These are phyloP conservation scores for Cassiopea xamachana DNA, from an alignment of 30 jellyfish, hydroid and myxozoan genomes.

Conservation along the genomic window DNA sequence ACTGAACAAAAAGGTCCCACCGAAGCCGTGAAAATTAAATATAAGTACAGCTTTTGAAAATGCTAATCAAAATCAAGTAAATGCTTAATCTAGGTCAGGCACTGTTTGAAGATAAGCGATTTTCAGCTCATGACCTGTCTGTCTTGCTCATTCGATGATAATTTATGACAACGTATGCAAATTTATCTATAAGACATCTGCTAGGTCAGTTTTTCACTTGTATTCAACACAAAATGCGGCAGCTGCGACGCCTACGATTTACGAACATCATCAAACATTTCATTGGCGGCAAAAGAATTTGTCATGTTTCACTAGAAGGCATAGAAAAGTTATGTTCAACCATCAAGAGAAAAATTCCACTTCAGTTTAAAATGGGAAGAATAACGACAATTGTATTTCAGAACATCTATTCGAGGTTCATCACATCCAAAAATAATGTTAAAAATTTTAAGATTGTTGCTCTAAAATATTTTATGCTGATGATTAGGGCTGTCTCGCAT, in stretches of 20 bases:
- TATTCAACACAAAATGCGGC: background rate
- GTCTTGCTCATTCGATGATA: background rate
- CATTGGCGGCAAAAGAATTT: background rate
- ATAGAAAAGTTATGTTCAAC: background rate
- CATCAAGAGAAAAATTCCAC: no score
- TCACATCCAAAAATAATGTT: no score
- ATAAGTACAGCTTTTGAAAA: no score
- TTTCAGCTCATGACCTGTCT: background rate
- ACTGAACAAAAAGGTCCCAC: no score
- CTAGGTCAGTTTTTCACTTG: background rate
- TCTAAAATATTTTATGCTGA: no score
- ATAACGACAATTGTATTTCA: no score
- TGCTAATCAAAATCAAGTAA: no score
- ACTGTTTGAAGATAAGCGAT: background rate
- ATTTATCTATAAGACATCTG: constrained; percentile 29
- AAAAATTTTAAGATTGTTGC: no score
- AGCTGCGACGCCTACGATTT: constrained; percentile 23
- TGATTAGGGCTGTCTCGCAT: no score
- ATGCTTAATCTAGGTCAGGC: background rate
- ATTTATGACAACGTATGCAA: constrained; percentile 25
- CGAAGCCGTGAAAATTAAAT: no score
- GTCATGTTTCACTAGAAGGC: background rate
- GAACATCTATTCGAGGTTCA: no score
- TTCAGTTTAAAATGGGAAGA: no score
- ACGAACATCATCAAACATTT: background rate